Percentiles rank a stretch among this genome's conserved stretches.
phyloP scores from a whole-genome alignment of 1,140 invertebrate species.

The Olivierus martensii region DNA sequence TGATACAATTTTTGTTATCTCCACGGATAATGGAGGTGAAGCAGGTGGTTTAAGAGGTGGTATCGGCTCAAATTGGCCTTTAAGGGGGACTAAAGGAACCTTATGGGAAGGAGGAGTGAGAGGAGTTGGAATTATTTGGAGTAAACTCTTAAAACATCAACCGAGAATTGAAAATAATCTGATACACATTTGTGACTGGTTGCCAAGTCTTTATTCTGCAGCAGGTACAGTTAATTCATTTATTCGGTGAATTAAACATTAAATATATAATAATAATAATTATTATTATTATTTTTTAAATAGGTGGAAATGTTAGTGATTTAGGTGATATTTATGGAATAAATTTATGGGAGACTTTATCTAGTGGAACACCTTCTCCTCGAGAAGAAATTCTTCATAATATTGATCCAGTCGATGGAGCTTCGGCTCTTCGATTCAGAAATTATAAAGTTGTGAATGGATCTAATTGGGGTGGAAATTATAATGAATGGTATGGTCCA shows the following conservation, averaged over 20 bases:
- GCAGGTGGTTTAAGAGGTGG: constrained; percentile 60
- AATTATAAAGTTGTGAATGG: constrained; percentile 72
- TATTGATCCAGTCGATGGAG: constrained; percentile 67
- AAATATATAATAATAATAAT: too few relatives aligned
- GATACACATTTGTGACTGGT: constrained; percentile 76
- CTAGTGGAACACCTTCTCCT: constrained; percentile 40
- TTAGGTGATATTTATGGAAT: constrained; percentile 53
- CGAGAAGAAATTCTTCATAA: constrained; percentile 63
- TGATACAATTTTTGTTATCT: constrained; percentile 66
- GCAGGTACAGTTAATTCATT: constrained; percentile 2
- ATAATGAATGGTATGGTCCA: constrained; percentile 74
- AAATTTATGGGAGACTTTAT: constrained; percentile 56
- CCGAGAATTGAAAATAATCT: constrained; percentile 47
- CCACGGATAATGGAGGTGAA: constrained; percentile 75
- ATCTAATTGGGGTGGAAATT: constrained; percentile 38
- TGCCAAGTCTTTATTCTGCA: constrained; percentile 49
- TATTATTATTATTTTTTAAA: too few relatives aligned
- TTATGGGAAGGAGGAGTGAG: constrained; percentile 81
- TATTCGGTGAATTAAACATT: too few relatives aligned
- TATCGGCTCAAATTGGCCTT: constrained; percentile 80
- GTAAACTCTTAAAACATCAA: constrained; percentile 41
- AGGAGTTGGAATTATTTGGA: constrained; percentile 63
- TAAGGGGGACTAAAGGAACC: constrained; percentile 62
- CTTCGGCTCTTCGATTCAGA: constrained; percentile 51
- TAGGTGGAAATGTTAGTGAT: constrained; percentile 29